Conservation (phyloP, 2,113 vertebrate species). For the Neopipo cinnamomea region DNA sequence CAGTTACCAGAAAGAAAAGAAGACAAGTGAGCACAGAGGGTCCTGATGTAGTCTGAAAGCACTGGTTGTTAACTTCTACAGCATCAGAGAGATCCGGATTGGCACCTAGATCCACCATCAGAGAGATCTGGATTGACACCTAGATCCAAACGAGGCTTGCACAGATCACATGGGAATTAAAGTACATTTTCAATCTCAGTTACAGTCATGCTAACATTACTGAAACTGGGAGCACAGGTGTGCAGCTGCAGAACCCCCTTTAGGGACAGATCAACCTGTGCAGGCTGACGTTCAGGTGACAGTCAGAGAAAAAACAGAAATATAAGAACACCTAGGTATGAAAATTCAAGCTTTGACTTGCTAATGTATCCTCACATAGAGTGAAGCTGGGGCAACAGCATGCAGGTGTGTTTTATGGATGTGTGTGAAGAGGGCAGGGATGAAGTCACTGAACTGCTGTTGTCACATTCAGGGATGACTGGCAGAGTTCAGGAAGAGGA, state of each 20-base stretch:
- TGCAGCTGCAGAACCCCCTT: neutral
- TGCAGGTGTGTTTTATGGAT: neutral
- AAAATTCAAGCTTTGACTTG: neutral
- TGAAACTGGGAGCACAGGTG: neutral
- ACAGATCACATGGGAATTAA: neutral
- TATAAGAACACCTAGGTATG: neutral
- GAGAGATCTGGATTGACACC: neutral
- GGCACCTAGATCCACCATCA: too few relatives aligned
- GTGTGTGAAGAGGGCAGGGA: neutral
- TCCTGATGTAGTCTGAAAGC: neutral
- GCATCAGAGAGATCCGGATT: neutral
- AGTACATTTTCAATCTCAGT: neutral
- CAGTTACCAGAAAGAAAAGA: neutral
- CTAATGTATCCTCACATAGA: neutral
- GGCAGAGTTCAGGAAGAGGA: neutral
- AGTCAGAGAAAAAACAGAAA: neutral
- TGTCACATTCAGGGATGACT: neutral
- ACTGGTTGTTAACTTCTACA: neutral
- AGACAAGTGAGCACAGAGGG: neutral
- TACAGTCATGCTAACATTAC: neutral
- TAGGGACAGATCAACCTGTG: neutral
- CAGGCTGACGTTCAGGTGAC: neutral
- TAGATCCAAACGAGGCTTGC: neutral
- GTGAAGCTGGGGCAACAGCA: neutral
- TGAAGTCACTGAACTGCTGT: neutral